Evolutionary conservation across 1,140 invertebrate genomes (phyloP).

Genomic region (Idris sp.): DNA sequence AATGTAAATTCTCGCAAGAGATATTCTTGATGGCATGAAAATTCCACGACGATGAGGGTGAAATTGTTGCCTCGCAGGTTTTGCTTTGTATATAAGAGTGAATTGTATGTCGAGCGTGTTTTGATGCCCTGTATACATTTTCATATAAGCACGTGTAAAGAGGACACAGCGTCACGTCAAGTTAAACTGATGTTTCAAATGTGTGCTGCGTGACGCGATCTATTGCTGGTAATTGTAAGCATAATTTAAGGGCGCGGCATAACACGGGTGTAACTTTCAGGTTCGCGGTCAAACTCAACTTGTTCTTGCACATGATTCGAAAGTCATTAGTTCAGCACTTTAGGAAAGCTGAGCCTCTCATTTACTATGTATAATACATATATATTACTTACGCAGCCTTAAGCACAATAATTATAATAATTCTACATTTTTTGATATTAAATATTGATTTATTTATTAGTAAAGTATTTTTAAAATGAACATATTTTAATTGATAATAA

Average conservation of each 20-base stretch:
- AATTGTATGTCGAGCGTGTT: constrained; percentile 30
- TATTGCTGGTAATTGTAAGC: constrained; percentile 71
- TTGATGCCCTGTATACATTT: constrained; percentile 52
- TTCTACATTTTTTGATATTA: too few relatives aligned
- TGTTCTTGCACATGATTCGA: constrained; percentile 36
- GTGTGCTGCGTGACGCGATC: constrained; percentile 42
- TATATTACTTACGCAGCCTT: constrained; percentile 64
- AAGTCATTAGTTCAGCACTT: constrained; percentile 64
- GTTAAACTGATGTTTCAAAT: constrained; percentile 34
- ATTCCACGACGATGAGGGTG: constrained; percentile 33
- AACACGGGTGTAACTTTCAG: constrained; percentile 51
- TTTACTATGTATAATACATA: constrained; percentile 59
- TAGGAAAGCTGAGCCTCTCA: constrained; percentile 71
- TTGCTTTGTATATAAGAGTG: constrained; percentile 35
- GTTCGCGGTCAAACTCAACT: constrained; percentile 27
- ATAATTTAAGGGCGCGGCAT: constrained; percentile 73
- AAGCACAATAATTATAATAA: constrained; percentile 8
- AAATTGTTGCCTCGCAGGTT: constrained; percentile 54
- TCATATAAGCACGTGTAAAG: constrained; percentile 48
- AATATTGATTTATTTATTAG: neutral
- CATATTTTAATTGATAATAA: too few relatives aligned
- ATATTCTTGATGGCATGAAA: constrained; percentile 27
- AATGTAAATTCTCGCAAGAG: constrained; percentile 45
- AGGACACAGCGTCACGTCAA: constrained; percentile 32
- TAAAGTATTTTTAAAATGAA: too few relatives aligned